phyloP scores from a whole-genome alignment of 2,888 invertebrate genomes.

The Mactromeris polynyma region DNA sequence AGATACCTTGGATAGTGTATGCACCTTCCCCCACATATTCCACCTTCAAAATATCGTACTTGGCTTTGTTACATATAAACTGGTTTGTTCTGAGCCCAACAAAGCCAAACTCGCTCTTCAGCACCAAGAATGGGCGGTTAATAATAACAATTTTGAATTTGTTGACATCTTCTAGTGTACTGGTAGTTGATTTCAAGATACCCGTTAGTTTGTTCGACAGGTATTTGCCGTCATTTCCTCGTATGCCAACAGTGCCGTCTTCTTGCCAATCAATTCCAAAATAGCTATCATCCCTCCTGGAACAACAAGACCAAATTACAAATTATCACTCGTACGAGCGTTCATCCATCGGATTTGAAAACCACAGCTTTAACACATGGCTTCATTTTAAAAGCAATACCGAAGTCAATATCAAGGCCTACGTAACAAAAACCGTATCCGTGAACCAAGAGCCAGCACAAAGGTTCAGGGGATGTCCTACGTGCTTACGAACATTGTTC shows the following conservation, averaged over 20 bases:
- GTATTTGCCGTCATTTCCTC: slow-evolving; percentile 97
- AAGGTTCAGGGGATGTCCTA: too few species aligned
- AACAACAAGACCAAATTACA: slow-evolving; percentile 32
- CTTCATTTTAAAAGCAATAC: too few species aligned
- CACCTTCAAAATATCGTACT: slow-evolving; percentile 96
- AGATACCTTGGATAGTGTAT: slow-evolving; percentile 95
- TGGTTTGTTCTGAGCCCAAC: slow-evolving; percentile 96
- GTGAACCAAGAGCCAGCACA: too few species aligned
- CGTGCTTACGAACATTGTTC: too few species aligned
- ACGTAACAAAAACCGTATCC: too few species aligned
- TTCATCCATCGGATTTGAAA: too few species aligned
- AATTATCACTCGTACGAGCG: too few species aligned
- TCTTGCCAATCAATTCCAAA: slow-evolving; percentile 97
- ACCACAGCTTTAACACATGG: too few species aligned
- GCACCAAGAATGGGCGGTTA: slow-evolving; percentile 94
- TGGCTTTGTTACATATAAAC: slow-evolving; percentile 94
- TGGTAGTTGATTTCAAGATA: slow-evolving; percentile 95
- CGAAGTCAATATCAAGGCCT: too few species aligned
- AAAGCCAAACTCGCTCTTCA: slow-evolving; percentile 98
- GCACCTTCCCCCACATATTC: slow-evolving; percentile 92
- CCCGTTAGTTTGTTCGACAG: slow-evolving; percentile 97
- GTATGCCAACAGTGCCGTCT: slow-evolving; percentile 96
- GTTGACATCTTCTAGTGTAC: slow-evolving; percentile 94
- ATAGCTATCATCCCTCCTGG: slow-evolving; percentile 86
- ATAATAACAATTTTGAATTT: slow-evolving; percentile 93